phyloP scores from a whole-genome alignment of 2,888 invertebrate species.

The Thalpophila matura region DNA sequence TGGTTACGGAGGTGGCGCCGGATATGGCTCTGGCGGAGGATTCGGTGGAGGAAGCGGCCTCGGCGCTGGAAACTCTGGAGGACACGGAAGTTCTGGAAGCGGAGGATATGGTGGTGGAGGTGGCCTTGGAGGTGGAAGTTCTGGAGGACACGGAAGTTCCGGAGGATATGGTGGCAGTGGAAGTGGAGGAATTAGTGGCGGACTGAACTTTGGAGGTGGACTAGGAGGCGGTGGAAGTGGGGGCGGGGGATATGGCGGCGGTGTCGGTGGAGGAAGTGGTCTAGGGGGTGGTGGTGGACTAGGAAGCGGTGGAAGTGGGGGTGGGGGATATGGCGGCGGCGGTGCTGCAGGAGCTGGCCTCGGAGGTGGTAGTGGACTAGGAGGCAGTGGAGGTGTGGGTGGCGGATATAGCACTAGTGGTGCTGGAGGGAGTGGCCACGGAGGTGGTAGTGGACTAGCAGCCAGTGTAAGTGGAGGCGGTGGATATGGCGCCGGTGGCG shows the following conservation, averaged over 20 bases:
- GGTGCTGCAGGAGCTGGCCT: conserved; percentile 42
- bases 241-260: conserved; percentile 52
- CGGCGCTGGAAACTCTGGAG: conserved; percentile 55
- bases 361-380: conserved; percentile 57
- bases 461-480: conserved; percentile 59
- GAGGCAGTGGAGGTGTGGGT: too few species aligned
- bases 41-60: conserved; percentile 57
- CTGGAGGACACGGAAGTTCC: conserved; percentile 55
- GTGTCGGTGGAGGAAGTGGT: conserved; percentile 8
- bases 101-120: conserved; percentile 55
- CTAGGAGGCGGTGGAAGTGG: conserved; percentile 66
- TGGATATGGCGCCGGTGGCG: conserved; percentile 50
- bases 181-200: conserved; percentile 51
- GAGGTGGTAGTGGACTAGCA: conserved; percentile 63
- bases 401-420: too few species aligned
- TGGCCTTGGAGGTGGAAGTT: conserved; percentile 59
- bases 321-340: too few species aligned
- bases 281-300: conserved; percentile 65
- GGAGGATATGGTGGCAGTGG: conserved; percentile 44
- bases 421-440: conserved; percentile 39
- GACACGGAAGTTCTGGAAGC: conserved; percentile 55
- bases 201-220: conserved; percentile 59
- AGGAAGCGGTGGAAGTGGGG: too few species aligned
- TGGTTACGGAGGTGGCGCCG: conserved; percentile 62
- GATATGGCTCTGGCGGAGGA: conserved; percentile 63